Base-by-base conservation (phyloP, 2,113 vertebrate species). In the Zosterops hypoxanthus region DNA sequence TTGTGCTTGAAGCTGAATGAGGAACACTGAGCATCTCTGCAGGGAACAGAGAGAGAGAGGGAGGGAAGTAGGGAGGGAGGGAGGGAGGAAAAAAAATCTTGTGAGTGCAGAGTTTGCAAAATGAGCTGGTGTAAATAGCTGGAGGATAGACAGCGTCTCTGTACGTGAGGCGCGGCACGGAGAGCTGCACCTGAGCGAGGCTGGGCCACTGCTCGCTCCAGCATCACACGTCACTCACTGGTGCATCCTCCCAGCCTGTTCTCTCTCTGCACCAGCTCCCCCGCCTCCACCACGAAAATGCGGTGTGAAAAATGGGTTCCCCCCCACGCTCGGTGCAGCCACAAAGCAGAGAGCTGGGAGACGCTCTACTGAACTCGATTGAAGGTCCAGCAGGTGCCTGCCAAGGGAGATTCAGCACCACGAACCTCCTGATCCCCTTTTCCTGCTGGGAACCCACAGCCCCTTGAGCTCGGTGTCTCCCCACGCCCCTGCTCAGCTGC, bases 121-220 rank as follows among this genome's bases (percentile, higher is more conserved):
- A 97, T 94, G 96, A 96, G 95, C 95, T 95, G 95, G 92, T 90
- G 94, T 97, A 96, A 97, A 97, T 96, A 97, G 96, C 97, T 97
- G 94, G 93, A 95, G 95, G 96, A 97, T 50, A 96, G 96, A 92
- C 88, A 86, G 95, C 56, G 71, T 96, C 90, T 95, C 92, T 86
- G 92, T 97, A 97, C 97, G 97, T 97, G 97, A 97, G 95, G 95
- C 79, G 5, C 82, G 17, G 94, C 97, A 97, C 97, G 92, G 90
- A 97, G 94, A 64, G 36, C 96, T 97, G 95, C 95, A 97, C 97
- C 97, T 97, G 97, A 97, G 88, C 12, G 5, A 94, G 96, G 90
- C 91, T 88, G 92, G 85, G 96, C 94, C 79, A 11, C 81, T 6
- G 86, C 86, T 93, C 13, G 12, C 89, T 94, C 73, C 36, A 14